These are phyloP conservation scores for Eupelmus urozonus DNA, from an alignment of 2,888 invertebrate genomes.

Conservation along the genomic window DNA sequence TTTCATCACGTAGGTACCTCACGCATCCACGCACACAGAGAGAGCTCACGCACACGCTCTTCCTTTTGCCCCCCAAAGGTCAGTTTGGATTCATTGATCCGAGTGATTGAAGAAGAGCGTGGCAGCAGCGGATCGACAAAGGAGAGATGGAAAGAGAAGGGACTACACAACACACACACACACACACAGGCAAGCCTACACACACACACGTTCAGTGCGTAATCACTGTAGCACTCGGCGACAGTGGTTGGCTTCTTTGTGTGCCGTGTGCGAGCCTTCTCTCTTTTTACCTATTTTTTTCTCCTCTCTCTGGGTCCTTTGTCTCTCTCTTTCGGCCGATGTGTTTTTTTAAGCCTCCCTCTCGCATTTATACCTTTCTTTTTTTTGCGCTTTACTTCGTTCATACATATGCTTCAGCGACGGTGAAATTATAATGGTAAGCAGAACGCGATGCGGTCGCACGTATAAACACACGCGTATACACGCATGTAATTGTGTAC, in stretches of 20 bases:
- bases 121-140: not conserved
- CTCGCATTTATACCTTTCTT: not conserved
- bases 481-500: not conserved
- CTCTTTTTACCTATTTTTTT: not conserved
- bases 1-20: too few species aligned
- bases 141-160: not conserved
- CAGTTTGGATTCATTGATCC: constrained; percentile 50
- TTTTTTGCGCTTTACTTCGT: not conserved
- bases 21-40: too few species aligned
- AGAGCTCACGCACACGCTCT: not conserved
- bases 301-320: not conserved
- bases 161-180: not conserved
- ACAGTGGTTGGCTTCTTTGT: not conserved
- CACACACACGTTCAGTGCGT: not conserved
- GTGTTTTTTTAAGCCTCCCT: constrained; percentile 2
- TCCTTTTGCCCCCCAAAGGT: constrained; percentile 35
- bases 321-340: not conserved
- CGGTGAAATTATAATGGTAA: constrained; percentile 20
- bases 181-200: too few species aligned
- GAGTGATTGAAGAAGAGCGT: constrained; percentile 35
- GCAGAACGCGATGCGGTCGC: not conserved
- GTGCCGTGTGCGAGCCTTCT: not conserved
- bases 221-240: not conserved
- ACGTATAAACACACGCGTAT: not conserved
- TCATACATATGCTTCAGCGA: not conserved